Percentiles rank a stretch among this genome's conserved stretches.
Evolutionary conservation across 2,113 vertebrate genomes (phyloP).

Genomic region (Platanista minor): DNA sequence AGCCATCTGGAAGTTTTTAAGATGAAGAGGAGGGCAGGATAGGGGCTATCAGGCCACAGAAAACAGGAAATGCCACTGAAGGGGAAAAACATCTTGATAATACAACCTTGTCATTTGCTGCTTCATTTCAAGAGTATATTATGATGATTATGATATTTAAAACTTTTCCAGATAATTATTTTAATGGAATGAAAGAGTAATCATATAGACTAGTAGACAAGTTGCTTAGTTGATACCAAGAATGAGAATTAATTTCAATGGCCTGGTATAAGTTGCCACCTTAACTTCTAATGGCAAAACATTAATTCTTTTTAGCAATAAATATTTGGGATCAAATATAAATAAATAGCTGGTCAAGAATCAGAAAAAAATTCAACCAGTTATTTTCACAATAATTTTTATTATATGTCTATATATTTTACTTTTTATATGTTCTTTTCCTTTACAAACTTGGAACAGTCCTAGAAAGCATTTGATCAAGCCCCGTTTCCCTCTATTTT

Average conservation of each 20-base stretch:
- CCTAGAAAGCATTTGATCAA: not conserved
- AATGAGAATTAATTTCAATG: not conserved
- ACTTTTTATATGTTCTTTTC: not conserved
- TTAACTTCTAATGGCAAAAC: not conserved
- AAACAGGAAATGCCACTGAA: constrained; percentile 69
- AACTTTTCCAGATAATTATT: not conserved
- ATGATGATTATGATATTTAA: not conserved
- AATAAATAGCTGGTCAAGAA: not conserved
- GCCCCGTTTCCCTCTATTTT: not conserved
- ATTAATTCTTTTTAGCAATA: not conserved
- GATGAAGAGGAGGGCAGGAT: constrained; percentile 32
- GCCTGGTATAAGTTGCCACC: not conserved
- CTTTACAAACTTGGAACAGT: not conserved
- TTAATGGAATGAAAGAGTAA: not conserved
- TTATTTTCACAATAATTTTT: not conserved
- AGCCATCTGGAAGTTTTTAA: constrained; percentile 65
- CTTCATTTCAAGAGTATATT: constrained; percentile 2
- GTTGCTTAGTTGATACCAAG: not conserved
- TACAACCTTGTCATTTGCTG: constrained; percentile 17
- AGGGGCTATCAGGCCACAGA: constrained; percentile 24
- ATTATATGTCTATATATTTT: not conserved
- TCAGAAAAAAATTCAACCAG: not conserved
- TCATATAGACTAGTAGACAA: not conserved
- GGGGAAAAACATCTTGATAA: constrained; percentile 39
- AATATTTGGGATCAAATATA: not conserved